Evolutionary conservation across 1,140 invertebrate species (phyloP), one percentile per base, ranked within the genome.

Genomic region (Colletes latitarsis): DNA sequence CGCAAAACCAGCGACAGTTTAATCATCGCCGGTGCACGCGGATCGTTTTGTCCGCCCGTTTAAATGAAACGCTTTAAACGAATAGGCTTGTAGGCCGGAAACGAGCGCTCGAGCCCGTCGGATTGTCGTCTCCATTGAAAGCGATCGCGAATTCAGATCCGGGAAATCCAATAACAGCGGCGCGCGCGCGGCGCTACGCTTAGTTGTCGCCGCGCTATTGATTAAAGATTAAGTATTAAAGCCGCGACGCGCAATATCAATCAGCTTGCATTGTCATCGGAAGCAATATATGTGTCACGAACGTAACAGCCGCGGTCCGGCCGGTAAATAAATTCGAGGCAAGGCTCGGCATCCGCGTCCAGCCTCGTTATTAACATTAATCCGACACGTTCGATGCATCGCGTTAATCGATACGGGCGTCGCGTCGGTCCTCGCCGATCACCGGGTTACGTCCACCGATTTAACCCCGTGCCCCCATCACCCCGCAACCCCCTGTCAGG

Each of bases 191-290:
- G 39, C 46, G 72, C 64, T 49, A 49, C 64, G 64, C n/a, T 49
- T 43, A 49, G 64, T 66, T 77, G 55, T 71, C 76, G 76, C 55
- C 68, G 67, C 66, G 67, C 66, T 80, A 80, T 80, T 80, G 77
- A 80, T 75, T 67, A 80, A 80, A 80, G 77, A 80, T 80, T 67
- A 80, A 80, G 63, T 75, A 80, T 75, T 80, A 80, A 75, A 80
- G 71, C 72, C 77, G 60, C 71, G 63, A 67, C 77, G 77, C 71
- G 77, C 62, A 80, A 74, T 74, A 80, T 80, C 72, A 80, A 80
- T 80, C 77, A 75, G 71, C 41, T 71, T 39, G 49, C 77, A 75
- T 75, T 75, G 70, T 80, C 72, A 63, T 66, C 77, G 62, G 46
- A 58, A 19, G 72, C 77, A 75, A 74, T 80, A 80, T 80, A 80